Evolutionary conservation across 2,797 vertebrate genomes (phyloP).

Genomic region (Eulemur albifrons): DNA sequence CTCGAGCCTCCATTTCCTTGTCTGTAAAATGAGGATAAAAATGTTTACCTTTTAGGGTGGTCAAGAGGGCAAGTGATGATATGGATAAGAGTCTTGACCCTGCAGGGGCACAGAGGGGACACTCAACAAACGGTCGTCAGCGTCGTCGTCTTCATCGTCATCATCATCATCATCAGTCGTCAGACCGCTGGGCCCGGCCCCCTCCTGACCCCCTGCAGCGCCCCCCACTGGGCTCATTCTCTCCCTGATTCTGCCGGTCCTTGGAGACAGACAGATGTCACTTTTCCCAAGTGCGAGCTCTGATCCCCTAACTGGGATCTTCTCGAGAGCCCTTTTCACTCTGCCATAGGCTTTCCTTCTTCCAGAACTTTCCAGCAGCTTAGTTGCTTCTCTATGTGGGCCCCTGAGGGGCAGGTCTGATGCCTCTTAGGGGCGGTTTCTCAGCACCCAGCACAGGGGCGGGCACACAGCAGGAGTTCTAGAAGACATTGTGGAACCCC

Average conservation of each 20-base stretch:
- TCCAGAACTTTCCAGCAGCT: background rate
- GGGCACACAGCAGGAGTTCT: background rate
- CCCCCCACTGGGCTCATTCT: background rate
- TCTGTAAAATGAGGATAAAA: background rate
- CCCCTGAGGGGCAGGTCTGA: too few relatives aligned
- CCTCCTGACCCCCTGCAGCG: background rate
- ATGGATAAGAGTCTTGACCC: background rate
- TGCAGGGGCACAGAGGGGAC: accelerated
- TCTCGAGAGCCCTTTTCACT: background rate
- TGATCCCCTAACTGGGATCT: background rate
- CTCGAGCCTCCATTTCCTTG: background rate
- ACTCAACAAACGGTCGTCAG: accelerated
- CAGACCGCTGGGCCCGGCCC: accelerated
- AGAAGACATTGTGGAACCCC: background rate
- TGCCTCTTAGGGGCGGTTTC: background rate
- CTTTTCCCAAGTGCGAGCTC: too few relatives aligned
- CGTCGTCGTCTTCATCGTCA: accelerated
- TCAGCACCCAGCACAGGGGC: background rate
- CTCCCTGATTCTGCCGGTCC: background rate
- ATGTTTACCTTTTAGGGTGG: background rate
- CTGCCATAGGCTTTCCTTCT: background rate
- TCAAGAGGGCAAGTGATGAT: background rate
- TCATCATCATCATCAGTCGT: too few relatives aligned
- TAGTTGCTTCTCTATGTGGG: background rate
- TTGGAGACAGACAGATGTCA: background rate